Conservation (phyloP, 1,140 invertebrate genomes). For the Lutraria rhynchaena region DNA sequence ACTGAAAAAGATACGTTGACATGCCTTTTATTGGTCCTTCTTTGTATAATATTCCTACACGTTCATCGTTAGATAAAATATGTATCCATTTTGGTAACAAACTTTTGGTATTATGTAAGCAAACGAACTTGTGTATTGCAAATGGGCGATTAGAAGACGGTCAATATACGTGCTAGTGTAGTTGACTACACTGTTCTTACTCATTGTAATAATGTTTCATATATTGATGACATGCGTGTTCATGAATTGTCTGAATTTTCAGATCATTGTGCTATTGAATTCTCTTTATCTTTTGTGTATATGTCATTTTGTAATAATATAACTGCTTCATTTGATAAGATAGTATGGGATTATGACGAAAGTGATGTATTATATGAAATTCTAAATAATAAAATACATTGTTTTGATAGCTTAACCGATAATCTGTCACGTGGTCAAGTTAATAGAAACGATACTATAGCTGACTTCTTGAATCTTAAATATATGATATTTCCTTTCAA, state of each 20-base stretch:
- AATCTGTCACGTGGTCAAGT: neutral
- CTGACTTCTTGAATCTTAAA: neutral
- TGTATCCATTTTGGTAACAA: conserved; percentile 17
- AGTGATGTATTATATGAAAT: neutral
- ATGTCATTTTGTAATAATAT: neutral
- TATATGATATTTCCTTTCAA: no score
- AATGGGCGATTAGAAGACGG: conserved; percentile 36
- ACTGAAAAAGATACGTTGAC: conserved; percentile 24
- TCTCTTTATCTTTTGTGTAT: neutral
- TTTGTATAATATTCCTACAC: neutral
- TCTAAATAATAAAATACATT: no score
- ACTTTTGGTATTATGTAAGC: conserved; percentile 18
- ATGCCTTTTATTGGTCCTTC: neutral
- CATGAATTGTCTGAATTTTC: no score
- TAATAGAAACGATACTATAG: no score
- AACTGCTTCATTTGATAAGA: no score
- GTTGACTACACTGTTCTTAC: conserved; percentile 8
- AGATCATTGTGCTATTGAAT: no score
- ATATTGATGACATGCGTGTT: no score
- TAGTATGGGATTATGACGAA: neutral
- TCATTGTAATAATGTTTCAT: neutral
- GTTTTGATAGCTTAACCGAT: neutral
- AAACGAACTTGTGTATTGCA: conserved; percentile 11
- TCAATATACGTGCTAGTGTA: conserved; percentile 9
- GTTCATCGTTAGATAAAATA: conserved; percentile 6